phyloP scores from a whole-genome alignment of 2,113 vertebrate genomes.

The Rhinoptilus africanus region DNA sequence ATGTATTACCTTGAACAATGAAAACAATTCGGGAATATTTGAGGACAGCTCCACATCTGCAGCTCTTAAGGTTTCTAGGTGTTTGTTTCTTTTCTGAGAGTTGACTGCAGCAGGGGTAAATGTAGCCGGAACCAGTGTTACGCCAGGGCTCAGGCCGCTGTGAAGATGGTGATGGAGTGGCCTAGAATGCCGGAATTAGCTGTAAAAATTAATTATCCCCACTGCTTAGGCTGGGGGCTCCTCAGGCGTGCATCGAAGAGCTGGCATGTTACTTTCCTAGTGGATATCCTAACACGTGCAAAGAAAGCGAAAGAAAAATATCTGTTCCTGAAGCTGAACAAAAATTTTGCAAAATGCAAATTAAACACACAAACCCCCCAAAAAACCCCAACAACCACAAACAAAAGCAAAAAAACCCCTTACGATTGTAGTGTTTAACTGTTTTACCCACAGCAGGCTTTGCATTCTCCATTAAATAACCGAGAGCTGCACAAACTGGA shows the following conservation, averaged over 20 bases:
- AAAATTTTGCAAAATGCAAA: background rate
- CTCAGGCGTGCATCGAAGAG: background rate
- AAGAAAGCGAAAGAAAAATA: background rate
- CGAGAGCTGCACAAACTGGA: background rate
- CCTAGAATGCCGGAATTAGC: background rate
- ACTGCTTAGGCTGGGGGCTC: background rate
- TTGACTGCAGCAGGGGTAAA: background rate
- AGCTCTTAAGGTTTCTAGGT: background rate
- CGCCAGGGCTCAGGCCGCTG: background rate
- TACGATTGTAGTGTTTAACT: background rate
- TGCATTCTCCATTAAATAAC: background rate
- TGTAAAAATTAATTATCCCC: background rate
- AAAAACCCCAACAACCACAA: background rate
- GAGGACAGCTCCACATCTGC: background rate
- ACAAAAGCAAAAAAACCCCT: background rate
- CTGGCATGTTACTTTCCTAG: background rate
- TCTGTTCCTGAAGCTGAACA: background rate
- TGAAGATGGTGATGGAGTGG: background rate
- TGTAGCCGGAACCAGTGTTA: background rate
- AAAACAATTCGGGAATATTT: background rate
- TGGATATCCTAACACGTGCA: background rate
- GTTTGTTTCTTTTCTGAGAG: background rate
- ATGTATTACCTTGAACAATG: background rate
- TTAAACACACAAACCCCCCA: background rate
- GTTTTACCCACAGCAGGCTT: background rate